phyloP scores from a whole-genome alignment of 2,797 vertebrate genomes.

The Pseudocheirus occidentalis region DNA sequence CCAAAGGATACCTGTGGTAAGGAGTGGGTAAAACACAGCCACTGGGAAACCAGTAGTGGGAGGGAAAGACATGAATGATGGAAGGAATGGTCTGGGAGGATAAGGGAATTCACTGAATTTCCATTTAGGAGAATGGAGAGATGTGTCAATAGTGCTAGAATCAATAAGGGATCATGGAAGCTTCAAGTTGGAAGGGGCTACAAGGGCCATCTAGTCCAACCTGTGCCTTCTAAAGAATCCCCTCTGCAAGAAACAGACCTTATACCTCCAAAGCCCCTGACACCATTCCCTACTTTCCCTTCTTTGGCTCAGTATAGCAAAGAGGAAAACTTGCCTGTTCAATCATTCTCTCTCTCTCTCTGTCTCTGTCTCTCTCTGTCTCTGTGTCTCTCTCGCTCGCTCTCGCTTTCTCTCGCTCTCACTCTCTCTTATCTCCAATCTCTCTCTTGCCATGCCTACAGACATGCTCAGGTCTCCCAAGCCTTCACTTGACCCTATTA shows the following conservation, averaged over 20 bases:
- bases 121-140: not conserved
- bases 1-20: slow-evolving; percentile 42
- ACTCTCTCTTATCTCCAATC: too few species aligned
- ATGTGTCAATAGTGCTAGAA: not conserved
- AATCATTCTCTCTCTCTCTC: too few species aligned
- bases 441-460: not conserved
- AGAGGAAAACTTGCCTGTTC: too few species aligned
- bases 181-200: not conserved
- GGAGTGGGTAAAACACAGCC: slow-evolving; percentile 18
- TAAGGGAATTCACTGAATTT: not conserved
- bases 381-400: too few species aligned
- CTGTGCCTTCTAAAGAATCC: not conserved
- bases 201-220: not conserved
- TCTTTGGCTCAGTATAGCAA: not conserved
- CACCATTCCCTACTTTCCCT: not conserved
- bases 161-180: not conserved
- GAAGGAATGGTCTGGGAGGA: not conserved
- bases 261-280: not conserved
- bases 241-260: not conserved
- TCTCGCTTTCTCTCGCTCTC: too few species aligned
- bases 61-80: slow-evolving; percentile 33
- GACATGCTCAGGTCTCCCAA: not conserved
- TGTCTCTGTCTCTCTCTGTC: too few species aligned
- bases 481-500: not conserved
- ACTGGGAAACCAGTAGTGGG: slow-evolving; percentile 13